Percentiles rank a stretch among this genome's conserved stretches.
These are phyloP conservation scores for Magallana angulata DNA, from an alignment of 1,140 invertebrate species.

Conservation along the genomic window DNA sequence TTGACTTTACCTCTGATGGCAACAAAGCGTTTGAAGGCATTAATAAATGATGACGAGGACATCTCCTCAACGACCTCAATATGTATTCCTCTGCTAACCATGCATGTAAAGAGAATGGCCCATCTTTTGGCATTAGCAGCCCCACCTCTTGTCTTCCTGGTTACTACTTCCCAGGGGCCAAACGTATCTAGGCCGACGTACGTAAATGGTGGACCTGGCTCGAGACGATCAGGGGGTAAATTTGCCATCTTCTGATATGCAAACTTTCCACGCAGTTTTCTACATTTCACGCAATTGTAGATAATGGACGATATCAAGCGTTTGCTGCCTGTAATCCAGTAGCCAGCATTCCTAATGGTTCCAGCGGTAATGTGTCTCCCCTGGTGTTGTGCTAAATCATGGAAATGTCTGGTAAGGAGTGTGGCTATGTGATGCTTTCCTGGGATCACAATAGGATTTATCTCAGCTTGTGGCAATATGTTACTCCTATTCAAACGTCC, in stretches of 20 bases:
- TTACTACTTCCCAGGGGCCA: slow-evolving; percentile 46
- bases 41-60: slow-evolving; percentile 57
- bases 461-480: neutral
- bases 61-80: slow-evolving; percentile 60
- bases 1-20: slow-evolving; percentile 39
- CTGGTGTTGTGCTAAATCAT: neutral
- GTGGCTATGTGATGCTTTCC: slow-evolving; percentile 11
- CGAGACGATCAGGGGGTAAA: slow-evolving; percentile 43
- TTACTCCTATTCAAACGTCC: neutral
- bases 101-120: slow-evolving; percentile 57
- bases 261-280: slow-evolving; percentile 2
- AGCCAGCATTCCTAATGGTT: neutral
- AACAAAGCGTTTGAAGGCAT: slow-evolving; percentile 51
- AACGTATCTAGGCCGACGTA: slow-evolving; percentile 42
- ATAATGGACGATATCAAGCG: neutral
- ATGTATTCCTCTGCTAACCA: slow-evolving; percentile 50
- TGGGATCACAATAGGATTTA: neutral
- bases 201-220: slow-evolving; percentile 3
- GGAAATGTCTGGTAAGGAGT: neutral
- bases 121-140: slow-evolving; percentile 50
- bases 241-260: slow-evolving; percentile 48
- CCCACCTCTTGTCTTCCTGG: slow-evolving; percentile 42
- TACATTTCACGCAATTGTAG: slow-evolving; percentile 39
- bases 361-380: neutral
- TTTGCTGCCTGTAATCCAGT: slow-evolving; percentile 7